Base-by-base conservation (phyloP, 2,113 vertebrate species). In the Semicossyphus pulcher region DNA sequence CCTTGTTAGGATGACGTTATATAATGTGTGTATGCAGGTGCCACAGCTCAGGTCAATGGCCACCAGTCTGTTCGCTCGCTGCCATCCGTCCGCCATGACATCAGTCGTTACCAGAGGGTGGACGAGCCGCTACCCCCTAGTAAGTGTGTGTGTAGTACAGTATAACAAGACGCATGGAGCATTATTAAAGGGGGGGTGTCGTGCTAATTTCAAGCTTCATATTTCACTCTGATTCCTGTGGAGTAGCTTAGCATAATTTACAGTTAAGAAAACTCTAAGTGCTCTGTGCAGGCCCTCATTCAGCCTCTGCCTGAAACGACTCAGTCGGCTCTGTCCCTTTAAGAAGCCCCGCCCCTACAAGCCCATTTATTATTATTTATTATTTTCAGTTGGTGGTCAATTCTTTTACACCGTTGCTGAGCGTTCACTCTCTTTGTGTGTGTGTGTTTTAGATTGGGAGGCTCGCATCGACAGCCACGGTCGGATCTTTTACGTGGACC, bases 401-500 rank as follows among this genome's bases (percentile, higher is more conserved):
- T n/a, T n/a, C n/a, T n/a, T n/a, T n/a, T n/a, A n/a, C n/a, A n/a
- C n/a, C n/a, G n/a, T n/a, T n/a, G n/a, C 4, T 15, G 5, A 42
- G 4, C 18, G 4, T 5, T 10, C 1, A 23, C 3, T 32, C 16
- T 48, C 26, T n/a, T n/a, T n/a, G n/a, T 61, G 44, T 31, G 34
- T 42, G 34, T 47, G 84, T 56, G 36, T 53, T 20, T 11, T 64
- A 97, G 96, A 98, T 85, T 99, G 97, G 97, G 97, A 99, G 86
- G 97, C 96, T 3, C 95, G 96, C n/a, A 97, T 97, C 9, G 97
- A 99, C 93, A 97, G 96, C 89, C 97, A 98, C 0, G 96, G 97
- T 0, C 92, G 97, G 37, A 95, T 97, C 81, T 99, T 98, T 88
- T 98, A 97, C 0, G 97, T 99, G 90, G 97, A 98, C 76, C 97